Conservation (phyloP, 2,113 vertebrate genomes). For the Sorex araneus region DNA sequence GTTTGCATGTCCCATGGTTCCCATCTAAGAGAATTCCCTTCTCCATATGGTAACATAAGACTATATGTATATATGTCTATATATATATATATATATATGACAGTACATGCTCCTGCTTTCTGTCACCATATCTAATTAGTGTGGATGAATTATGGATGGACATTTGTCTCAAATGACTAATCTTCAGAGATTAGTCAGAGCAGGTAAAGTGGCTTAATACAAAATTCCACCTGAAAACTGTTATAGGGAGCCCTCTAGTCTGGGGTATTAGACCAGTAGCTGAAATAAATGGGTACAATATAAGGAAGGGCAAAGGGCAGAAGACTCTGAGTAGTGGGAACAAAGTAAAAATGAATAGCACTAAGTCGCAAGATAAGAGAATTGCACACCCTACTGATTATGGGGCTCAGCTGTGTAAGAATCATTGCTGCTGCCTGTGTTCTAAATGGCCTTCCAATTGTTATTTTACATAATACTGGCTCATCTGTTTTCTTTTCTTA, state of each 20-base stretch:
- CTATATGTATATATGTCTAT: too few species aligned
- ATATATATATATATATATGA: too few species aligned
- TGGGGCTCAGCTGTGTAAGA: not conserved
- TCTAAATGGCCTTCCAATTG: not conserved
- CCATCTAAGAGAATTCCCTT: not conserved
- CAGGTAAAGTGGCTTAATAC: not conserved
- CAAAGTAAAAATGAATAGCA: slow-evolving; percentile 26
- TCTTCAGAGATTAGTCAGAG: not conserved
- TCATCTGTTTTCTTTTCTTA: not conserved
- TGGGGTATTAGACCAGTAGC: not conserved
- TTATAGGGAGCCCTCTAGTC: not conserved
- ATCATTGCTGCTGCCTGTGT: not conserved
- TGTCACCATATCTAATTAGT: not conserved
- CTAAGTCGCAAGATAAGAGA: not conserved
- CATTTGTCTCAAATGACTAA: not conserved
- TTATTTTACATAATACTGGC: slow-evolving; percentile 25
- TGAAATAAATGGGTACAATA: not conserved
- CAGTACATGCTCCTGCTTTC: not conserved
- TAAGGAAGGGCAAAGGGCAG: not conserved
- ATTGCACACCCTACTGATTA: not conserved
- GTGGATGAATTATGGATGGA: not conserved
- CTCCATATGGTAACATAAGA: not conserved
- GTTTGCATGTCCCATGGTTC: not conserved
- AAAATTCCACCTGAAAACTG: slow-evolving; percentile 10
- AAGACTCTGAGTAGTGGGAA: not conserved